These are phyloP conservation scores for Tetragnatha montana DNA, from an alignment of 2,888 invertebrate genomes.

Conservation along the genomic window DNA sequence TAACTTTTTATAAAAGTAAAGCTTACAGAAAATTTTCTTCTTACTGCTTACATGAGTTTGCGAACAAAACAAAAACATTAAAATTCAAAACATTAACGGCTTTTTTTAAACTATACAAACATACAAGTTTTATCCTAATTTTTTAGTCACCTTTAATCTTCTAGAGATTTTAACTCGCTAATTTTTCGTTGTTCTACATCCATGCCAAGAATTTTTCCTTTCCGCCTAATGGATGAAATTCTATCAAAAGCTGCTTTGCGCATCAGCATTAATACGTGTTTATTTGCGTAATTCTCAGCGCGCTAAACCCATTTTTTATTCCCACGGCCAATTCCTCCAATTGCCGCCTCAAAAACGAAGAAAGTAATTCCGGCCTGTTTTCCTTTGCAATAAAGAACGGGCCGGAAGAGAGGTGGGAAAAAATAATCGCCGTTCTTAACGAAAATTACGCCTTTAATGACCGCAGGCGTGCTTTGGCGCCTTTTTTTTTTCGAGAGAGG, in stretches of 20 bases:
- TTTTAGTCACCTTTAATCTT: too few species aligned
- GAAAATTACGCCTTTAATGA: slow-evolving; percentile 1
- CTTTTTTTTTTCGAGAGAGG: background rate
- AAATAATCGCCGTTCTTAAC: background rate
- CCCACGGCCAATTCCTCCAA: background rate
- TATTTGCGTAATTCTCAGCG: background rate
- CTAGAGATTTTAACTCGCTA: too few species aligned
- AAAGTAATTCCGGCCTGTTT: background rate
- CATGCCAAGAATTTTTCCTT: background rate
- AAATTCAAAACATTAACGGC: too few species aligned
- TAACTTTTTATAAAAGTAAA: too few species aligned
- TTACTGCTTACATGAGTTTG: too few species aligned
- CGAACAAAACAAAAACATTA: too few species aligned
- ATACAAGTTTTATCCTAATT: too few species aligned
- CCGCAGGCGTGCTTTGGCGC: background rate
- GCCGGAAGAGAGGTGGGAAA: background rate
- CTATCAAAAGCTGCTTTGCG: background rate
- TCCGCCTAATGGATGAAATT: background rate
- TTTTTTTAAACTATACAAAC: too few species aligned
- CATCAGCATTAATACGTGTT: background rate
- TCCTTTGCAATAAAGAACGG: background rate
- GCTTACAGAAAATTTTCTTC: too few species aligned
- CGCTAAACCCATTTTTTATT: background rate
- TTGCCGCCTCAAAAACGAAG: background rate
- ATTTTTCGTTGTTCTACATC: too few species aligned